Conservation (phyloP, 2,113 vertebrate genomes). For the Caranx ignobilis region DNA sequence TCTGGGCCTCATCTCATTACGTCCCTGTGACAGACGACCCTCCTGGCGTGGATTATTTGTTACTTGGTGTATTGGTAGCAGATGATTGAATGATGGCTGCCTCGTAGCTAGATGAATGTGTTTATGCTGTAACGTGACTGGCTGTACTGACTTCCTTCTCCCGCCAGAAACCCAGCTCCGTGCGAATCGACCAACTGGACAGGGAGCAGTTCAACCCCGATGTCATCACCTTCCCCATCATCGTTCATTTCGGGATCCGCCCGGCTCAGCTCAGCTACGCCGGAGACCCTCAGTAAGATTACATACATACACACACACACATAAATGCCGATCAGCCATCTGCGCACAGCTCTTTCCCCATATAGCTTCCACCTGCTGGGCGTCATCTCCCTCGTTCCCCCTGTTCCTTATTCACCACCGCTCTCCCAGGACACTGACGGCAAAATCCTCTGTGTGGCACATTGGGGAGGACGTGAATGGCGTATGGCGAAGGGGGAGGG, state of each 20-base stretch:
- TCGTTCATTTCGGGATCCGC: constrained; percentile 98
- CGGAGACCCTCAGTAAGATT: constrained; percentile 98
- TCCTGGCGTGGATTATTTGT: constrained; percentile 41
- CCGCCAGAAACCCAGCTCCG: constrained; percentile 95
- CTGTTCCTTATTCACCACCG: constrained; percentile 22
- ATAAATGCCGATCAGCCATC: constrained; percentile 24
- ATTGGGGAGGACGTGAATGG: constrained; percentile 13
- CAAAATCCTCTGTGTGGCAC: background rate
- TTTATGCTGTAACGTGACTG: constrained; percentile 4
- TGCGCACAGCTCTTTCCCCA: background rate
- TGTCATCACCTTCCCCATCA: constrained; percentile 99
- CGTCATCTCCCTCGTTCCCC: background rate
- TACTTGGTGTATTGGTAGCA: constrained; percentile 18
- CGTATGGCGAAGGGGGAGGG: constrained; percentile 10
- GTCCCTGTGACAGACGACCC: constrained; percentile 39
- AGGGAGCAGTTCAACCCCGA: constrained; percentile 98
- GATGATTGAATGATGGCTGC: constrained; percentile 55
- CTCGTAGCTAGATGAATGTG: constrained; percentile 11
- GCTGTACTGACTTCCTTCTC: background rate
- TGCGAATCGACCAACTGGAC: constrained; percentile 99
- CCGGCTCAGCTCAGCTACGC: constrained; percentile 99
- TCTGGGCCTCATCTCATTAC: constrained; percentile 24
- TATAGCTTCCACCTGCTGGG: background rate
- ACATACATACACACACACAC: background rate
- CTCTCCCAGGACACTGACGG: constrained; percentile 30